phyloP scores from a whole-genome alignment of 2,888 invertebrate species.

The Pammene aurita region DNA sequence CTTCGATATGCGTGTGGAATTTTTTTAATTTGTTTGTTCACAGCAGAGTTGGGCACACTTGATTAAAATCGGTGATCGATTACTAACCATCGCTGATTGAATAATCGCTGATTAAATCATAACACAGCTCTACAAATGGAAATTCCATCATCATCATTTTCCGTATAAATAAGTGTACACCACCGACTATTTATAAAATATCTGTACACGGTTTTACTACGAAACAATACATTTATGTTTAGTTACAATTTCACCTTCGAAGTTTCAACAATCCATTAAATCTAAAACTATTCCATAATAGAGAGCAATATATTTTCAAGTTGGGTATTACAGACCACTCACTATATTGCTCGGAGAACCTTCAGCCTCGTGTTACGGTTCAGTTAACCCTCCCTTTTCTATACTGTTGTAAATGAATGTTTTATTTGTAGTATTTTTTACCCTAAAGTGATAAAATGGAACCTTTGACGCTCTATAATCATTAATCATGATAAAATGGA shows the following conservation, averaged over 20 bases:
- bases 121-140: no score
- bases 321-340: constrained; percentile 29
- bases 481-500: no score
- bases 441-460: neutral
- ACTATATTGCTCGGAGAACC: constrained; percentile 23
- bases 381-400: constrained; percentile 16
- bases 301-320: constrained; percentile 30
- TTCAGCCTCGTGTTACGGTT: constrained; percentile 20
- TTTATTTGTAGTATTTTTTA: constrained; percentile 12
- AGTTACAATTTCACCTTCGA: constrained; percentile 24
- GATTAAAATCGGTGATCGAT: no score
- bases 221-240: constrained; percentile 6
- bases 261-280: constrained; percentile 29
- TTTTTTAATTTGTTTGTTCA: no score
- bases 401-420: constrained; percentile 7
- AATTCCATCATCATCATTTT: no score
- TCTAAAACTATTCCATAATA: constrained; percentile 30
- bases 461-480: neutral
- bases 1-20: no score
- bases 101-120: no score
- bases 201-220: neutral
- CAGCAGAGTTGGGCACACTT: no score
- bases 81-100: no score
- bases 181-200: no score
- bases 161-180: no score